Percentiles rank a stretch among this genome's conserved stretches.
Evolutionary conservation across 2,797 vertebrate species (phyloP).

Genomic region (Alca torda): DNA sequence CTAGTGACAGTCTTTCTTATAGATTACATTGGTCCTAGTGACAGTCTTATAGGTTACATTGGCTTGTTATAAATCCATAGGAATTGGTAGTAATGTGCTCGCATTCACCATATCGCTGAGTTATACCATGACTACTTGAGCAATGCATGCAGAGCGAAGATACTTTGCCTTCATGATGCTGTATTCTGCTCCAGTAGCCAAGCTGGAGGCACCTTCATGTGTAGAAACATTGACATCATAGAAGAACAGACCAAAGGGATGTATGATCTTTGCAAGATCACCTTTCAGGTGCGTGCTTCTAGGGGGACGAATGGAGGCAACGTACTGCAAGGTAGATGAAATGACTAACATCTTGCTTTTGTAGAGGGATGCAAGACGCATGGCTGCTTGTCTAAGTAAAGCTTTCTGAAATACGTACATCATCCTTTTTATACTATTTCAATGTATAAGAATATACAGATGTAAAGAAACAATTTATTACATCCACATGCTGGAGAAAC

Average conservation of each 20-base stretch:
- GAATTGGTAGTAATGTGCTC: neutral
- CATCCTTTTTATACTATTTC: neutral
- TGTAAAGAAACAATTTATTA: neutral
- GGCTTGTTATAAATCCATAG: neutral
- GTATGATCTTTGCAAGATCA: neutral
- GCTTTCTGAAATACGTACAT: neutral
- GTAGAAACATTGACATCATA: neutral
- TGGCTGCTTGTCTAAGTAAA: neutral
- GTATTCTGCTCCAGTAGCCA: neutral
- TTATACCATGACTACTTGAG: neutral
- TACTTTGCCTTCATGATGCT: neutral
- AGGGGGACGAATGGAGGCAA: neutral
- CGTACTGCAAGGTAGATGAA: neutral
- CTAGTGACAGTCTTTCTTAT: neutral
- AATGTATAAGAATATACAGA: neutral
- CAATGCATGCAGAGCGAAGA: neutral
- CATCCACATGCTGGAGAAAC: neutral
- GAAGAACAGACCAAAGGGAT: neutral
- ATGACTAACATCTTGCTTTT: neutral
- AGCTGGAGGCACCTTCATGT: neutral
- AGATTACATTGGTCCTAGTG: neutral
- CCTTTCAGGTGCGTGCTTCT: neutral
- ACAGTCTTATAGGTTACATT: neutral
- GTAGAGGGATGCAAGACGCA: neutral
- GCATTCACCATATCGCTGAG: fast-evolving